Base-by-base conservation (phyloP, 2,797 vertebrate genomes). In the Pitangus sulphuratus region DNA sequence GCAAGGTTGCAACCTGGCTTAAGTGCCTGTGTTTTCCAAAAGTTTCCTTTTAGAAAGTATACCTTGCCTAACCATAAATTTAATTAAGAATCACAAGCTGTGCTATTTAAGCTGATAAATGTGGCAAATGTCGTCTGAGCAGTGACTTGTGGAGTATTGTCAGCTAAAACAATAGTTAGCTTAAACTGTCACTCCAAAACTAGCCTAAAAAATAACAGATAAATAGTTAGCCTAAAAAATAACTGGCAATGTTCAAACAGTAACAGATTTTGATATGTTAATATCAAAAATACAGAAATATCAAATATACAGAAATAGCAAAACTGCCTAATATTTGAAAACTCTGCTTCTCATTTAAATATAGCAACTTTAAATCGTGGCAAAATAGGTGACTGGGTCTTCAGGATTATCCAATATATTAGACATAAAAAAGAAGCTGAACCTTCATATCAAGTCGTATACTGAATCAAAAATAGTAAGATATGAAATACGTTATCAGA, bases 131-230 rank as follows among this genome's bases (percentile, higher is more conserved):
- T 77, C 39, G 61, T 4, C 30, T 61, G 48, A 81, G 17, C 11
- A 2, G 0, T 28, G 62, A n/a, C 1, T 47, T 58, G 16, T 1
- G 8, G 5, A 58, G 20, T 35, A 28, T 9, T 56, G 30, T 64
- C 30, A 64, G 13, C 1, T 70, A 88, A 82, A 79, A 1, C 20
- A 64, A 17, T 11, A 5, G 57, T 28, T 76, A 48, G 5, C 6
- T 53, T 54, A n/a, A 87, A 54, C 12, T 77, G 16, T 62, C 20
- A 30, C 13, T 65, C 48, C 10, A 72, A 56, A 88, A 62, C 15
- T 30, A 60, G 6, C 12, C 20, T 64, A 60, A 79, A 84, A 87
- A 71, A 16, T 26, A 45, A 19, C 16, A 68, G 14, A 15, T 35
- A 40, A 8, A 7, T 45, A 45, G 44, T 12, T n/a, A 60, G 6